These are phyloP conservation scores for Andrena haemorrhoa DNA, from an alignment of 2,888 invertebrate species.

Conservation along the genomic window DNA sequence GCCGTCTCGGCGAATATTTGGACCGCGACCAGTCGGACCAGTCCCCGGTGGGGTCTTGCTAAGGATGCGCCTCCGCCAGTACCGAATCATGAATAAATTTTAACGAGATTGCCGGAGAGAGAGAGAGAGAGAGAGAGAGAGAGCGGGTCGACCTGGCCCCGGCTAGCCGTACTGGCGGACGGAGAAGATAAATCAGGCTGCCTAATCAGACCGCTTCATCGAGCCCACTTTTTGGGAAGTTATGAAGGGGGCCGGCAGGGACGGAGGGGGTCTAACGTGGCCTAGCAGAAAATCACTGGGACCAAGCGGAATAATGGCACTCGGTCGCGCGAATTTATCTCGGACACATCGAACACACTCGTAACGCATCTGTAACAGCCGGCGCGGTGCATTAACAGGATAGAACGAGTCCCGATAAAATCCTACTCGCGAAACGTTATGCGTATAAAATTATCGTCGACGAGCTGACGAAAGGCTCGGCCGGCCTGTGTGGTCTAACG, in stretches of 20 bases:
- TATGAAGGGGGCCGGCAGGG: conserved; percentile 63
- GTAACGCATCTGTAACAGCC: background rate
- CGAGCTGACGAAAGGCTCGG: conserved; percentile 20
- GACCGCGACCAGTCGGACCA: conserved; percentile 74
- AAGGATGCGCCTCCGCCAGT: conserved; percentile 60
- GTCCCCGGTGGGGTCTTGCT: conserved; percentile 61
- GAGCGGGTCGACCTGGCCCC: background rate
- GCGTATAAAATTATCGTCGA: conserved; percentile 19
- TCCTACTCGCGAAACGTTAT: conserved; percentile 17
- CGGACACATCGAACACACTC: background rate
- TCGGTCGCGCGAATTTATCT: conserved; percentile 12
- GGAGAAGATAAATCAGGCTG: conserved; percentile 76
- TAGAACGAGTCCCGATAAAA: conserved; percentile 32
- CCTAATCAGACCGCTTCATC: conserved; percentile 81
- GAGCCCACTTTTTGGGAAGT: conserved; percentile 77
- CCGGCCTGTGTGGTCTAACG: conserved; percentile 72
- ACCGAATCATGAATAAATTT: conserved; percentile 80
- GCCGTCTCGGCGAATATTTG: conserved; percentile 70
- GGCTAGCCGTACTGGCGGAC: conserved; percentile 41
- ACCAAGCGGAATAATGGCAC: conserved; percentile 44
- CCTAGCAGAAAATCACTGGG: conserved; percentile 29
- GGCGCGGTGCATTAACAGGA: conserved; percentile 4
- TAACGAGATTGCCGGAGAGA: conserved; percentile 74
- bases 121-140: conserved; percentile 39
- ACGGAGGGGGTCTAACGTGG: conserved; percentile 17